A percentile compares a stretch with the other conserved stretches of the same genome.
Conservation (phyloP, 2,797 vertebrate genomes). For the Alauda arvensis region DNA sequence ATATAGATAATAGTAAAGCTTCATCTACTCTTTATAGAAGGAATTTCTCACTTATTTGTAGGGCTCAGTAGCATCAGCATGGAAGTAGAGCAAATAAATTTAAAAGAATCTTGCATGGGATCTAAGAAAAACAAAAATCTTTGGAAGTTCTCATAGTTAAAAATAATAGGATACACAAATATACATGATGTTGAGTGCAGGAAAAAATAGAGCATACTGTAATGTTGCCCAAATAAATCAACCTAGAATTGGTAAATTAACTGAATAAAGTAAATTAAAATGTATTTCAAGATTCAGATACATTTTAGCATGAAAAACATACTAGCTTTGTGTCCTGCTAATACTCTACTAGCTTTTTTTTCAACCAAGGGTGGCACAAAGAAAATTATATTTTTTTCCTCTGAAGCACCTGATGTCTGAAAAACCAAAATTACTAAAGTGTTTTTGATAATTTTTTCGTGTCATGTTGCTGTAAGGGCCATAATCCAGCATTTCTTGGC, state of each 20-base stretch:
- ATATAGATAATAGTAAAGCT: not conserved
- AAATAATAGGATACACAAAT: not conserved
- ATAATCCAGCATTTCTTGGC: not conserved
- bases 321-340: not conserved
- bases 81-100: not conserved
- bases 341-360: not conserved
- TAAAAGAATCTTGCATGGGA: not conserved
- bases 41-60: not conserved
- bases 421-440: not conserved
- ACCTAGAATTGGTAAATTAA: not conserved
- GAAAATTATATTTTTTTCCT: not conserved
- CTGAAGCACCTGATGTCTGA: not conserved
- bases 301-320: not conserved
- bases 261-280: too few relatives aligned
- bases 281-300: not conserved
- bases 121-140: not conserved
- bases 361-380: not conserved
- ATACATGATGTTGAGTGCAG: not conserved
- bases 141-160: not conserved
- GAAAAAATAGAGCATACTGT: not conserved
- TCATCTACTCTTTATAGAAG: not conserved
- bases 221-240: not conserved
- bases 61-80: rapidly evolving
- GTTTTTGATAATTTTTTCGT: not conserved
- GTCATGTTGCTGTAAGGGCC: not conserved